Evolutionary conservation across 1,140 invertebrate species (phyloP), one percentile per base, ranked within the genome.

Genomic region (Parapsyche elsis): DNA sequence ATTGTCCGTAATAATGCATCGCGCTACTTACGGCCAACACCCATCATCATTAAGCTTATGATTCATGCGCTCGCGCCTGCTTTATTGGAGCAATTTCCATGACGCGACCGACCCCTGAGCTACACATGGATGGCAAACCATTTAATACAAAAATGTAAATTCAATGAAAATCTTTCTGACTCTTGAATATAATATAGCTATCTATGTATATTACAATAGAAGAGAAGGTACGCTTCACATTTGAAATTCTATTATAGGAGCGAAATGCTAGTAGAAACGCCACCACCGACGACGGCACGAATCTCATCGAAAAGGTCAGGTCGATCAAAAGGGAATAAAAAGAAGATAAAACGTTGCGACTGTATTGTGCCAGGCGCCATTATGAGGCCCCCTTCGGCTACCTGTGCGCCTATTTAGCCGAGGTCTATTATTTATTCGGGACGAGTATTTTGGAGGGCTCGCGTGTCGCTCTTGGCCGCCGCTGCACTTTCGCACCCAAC

Each of bases 11-110:
- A 75, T 76, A 81, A 76, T 81, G 81, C 81, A 78, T 16, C 57
- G 71, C 71, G 64, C 24, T 74, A 78, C 80, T 78, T 78, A 78
- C 14, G 78, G 73, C 80, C 70, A 61, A 79, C 80, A 81, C 80
- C 80, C 80, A 81, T 81, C 80, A 81, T 81, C 80, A 81, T 81
- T 81, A 81, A 80, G 80, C 67, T 81, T 78, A 81, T 81, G 80
- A 81, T 81, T 81, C 76, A 81, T 81, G 67, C 75, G 24, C 7
- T 26, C 57, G 30, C 26, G 49, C 74, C 26, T 23, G 74, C 80
- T 81, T 78, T 77, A 77, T 81, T 81, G 70, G 70, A 74, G 76
- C 67, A 78, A 81, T 81, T 81, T 81, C 76, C 49, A 74, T 38
- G 74, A 23, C 46, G 26, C 19, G 5, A 79, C 38, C 30, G 23